These are phyloP conservation scores for Emmelina monodactyla DNA, from an alignment of 2,888 invertebrate genomes.

Conservation along the genomic window DNA sequence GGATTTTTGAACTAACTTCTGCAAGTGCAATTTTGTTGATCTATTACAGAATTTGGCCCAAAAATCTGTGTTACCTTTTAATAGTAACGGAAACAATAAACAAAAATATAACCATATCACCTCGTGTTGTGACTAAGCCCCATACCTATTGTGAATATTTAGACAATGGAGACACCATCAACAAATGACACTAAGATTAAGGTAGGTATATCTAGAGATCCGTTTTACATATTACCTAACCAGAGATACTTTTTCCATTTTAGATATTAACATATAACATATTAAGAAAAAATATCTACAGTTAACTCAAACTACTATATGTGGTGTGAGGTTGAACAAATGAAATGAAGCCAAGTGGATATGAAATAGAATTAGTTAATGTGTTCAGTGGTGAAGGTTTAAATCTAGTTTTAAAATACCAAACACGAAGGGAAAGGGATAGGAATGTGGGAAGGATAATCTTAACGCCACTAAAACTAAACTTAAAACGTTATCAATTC, in stretches of 20 bases:
- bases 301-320: constrained; percentile 30
- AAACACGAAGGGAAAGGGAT: neutral
- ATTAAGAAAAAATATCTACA: too few relatives aligned
- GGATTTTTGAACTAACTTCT: constrained; percentile 10
- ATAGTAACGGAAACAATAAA: constrained; percentile 51
- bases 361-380: constrained; percentile 28
- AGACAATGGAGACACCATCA: constrained; percentile 52
- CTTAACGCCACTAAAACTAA: constrained; percentile 3
- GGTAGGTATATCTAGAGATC: constrained; percentile 12
- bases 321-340: constrained; percentile 47
- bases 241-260: constrained; percentile 2
- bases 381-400: constrained; percentile 17
- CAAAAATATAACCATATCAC: constrained; percentile 59
- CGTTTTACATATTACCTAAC: constrained; percentile 20
- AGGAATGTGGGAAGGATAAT: constrained; percentile 1
- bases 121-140: constrained; percentile 55
- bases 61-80: too few relatives aligned
- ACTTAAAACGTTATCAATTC: constrained; percentile 16
- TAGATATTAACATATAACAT: too few relatives aligned
- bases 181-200: constrained; percentile 38
- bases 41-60: too few relatives aligned
- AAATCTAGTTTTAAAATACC: constrained; percentile 2
- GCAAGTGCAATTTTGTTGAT: too few relatives aligned
- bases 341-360: constrained; percentile 31
- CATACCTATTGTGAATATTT: constrained; percentile 52